These are phyloP conservation scores for Takifugu ocellatus DNA, from an alignment of 2,797 vertebrate genomes.

Conservation along the genomic window DNA sequence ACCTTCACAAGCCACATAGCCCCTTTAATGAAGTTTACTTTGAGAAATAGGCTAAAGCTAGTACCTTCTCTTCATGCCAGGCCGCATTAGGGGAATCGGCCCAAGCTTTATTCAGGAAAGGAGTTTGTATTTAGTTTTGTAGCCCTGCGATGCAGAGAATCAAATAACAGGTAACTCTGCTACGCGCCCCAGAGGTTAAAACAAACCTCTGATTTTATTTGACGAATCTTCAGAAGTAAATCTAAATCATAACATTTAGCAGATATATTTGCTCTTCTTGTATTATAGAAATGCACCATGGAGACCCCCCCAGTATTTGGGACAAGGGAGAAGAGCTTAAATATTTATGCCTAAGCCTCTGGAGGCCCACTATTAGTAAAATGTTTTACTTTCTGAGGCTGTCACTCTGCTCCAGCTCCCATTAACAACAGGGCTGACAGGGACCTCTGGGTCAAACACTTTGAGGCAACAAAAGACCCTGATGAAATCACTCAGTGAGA, in stretches of 20 bases:
- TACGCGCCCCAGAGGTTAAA: conserved; percentile 20
- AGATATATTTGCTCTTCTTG: conserved; percentile 73
- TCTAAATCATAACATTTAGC: conserved; percentile 44
- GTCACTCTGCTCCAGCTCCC: conserved; percentile 79
- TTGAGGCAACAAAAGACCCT: conserved; percentile 79
- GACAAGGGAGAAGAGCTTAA: conserved; percentile 79
- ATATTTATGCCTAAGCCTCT: conserved; percentile 84
- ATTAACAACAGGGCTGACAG: conserved; percentile 80
- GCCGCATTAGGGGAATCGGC: conserved; percentile 31
- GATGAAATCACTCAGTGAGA: conserved; percentile 82
- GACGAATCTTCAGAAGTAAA: conserved; percentile 19
- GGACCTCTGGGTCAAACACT: conserved; percentile 86
- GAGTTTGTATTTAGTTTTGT: conserved; percentile 24
- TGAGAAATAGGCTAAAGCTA: conserved; percentile 64
- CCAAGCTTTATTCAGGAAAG: conserved; percentile 9
- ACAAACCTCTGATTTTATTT: conserved; percentile 16
- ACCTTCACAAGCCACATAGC: conserved; percentile 76
- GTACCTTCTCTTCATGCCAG: conserved; percentile 38
- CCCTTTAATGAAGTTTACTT: conserved; percentile 82
- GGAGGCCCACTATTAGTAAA: conserved; percentile 82
- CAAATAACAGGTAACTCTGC: background rate
- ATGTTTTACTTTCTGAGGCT: conserved; percentile 84
- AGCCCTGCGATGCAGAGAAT: background rate
- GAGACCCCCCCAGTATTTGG: conserved; percentile 81
- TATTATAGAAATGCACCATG: conserved; percentile 78